A percentile compares a stretch with the other conserved stretches of the same genome.
phyloP scores from a whole-genome alignment of 1,140 invertebrate species.

The Lepidurus packardi region DNA sequence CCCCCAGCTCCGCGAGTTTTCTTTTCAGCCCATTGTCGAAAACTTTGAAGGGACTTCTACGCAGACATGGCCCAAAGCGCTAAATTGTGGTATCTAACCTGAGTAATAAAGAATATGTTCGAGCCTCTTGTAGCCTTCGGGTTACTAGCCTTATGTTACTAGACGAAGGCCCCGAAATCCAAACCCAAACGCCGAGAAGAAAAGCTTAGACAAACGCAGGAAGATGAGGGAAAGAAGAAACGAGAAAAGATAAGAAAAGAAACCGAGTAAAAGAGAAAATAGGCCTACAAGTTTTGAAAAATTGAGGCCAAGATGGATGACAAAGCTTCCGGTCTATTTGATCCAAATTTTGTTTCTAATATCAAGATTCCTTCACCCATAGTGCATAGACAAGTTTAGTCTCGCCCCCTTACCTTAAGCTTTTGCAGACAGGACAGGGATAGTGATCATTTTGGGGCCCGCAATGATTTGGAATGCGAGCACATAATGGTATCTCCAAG shows the following conservation, averaged over 20 bases:
- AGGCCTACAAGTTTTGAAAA: neutral
- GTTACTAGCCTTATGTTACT: too few relatives aligned
- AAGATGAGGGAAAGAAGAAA: too few relatives aligned
- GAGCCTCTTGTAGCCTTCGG: neutral
- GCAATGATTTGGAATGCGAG: neutral
- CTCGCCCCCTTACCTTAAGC: too few relatives aligned
- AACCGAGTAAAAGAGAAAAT: neutral
- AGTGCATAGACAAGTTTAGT: neutral
- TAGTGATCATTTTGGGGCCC: too few relatives aligned
- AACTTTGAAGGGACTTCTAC: neutral
- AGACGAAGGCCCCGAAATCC: too few relatives aligned
- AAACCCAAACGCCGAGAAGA: too few relatives aligned
- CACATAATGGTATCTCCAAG: neutral
- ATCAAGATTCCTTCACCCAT: neutral
- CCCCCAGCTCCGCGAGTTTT: neutral
- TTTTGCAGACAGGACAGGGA: too few relatives aligned
- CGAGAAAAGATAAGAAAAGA: too few relatives aligned
- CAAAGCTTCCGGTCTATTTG: neutral
- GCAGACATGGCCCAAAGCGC: neutral
- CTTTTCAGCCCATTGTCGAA: neutral
- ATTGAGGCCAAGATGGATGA: neutral
- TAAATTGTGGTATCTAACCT: neutral
- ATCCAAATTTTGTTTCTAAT: neutral
- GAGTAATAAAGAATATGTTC: neutral
- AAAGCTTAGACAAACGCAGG: too few relatives aligned